These are phyloP conservation scores for Sphinx pinastri DNA, from an alignment of 2,888 invertebrate species.

Conservation along the genomic window DNA sequence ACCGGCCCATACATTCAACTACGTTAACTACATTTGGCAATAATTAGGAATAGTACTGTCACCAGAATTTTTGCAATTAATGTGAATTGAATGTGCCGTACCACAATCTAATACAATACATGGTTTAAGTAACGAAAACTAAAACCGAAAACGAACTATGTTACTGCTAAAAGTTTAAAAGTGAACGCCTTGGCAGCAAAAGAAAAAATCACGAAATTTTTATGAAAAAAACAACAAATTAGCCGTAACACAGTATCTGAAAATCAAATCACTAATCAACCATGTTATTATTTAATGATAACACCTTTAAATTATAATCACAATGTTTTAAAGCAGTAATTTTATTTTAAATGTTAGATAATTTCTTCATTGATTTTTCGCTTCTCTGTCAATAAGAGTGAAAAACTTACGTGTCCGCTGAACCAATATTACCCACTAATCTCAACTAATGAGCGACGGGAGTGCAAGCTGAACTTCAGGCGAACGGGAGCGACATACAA, in stretches of 20 bases:
- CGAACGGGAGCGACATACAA: conserved; percentile 58
- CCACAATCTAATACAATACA: no score
- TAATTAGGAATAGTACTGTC: no score
- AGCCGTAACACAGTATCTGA: no score
- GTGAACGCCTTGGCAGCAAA: no score
- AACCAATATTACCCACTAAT: conserved; percentile 61
- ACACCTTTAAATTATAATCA: not conserved
- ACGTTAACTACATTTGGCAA: not conserved
- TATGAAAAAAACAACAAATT: no score
- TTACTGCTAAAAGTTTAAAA: no score
- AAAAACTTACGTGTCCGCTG: conserved; percentile 70
- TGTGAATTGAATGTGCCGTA: no score
- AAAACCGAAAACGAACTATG: no score
- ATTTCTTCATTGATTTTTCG: not conserved
- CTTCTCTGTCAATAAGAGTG: conserved; percentile 25
- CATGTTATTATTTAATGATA: not conserved
- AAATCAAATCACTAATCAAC: no score
- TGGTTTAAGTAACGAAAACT: no score
- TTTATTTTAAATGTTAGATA: not conserved
- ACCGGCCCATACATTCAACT: not conserved
- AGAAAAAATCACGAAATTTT: no score
- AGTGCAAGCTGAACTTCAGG: conserved; percentile 53
- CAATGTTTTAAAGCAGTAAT: not conserved
- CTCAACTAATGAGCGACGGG: conserved; percentile 67
- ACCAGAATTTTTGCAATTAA: no score